Percentiles rank a stretch among this genome's conserved stretches.
These are phyloP conservation scores for Drosophila demipolita DNA, from an alignment of 2,888 invertebrate species.

Conservation along the genomic window DNA sequence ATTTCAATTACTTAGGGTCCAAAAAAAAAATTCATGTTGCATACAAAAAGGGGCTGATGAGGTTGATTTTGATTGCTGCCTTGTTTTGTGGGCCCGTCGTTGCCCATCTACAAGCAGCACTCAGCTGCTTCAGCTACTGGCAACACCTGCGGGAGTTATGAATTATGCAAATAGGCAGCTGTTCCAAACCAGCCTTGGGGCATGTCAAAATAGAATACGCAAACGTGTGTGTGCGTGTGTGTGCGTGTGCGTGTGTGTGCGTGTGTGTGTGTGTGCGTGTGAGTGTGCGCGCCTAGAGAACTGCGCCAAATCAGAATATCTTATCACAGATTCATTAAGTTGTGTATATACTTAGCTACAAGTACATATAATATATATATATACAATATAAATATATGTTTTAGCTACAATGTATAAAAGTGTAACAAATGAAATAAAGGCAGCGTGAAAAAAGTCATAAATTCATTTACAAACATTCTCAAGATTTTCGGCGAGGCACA, in stretches of 20 bases:
- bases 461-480: slow-evolving; percentile 72
- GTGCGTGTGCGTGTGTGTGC: neutral
- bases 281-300: slow-evolving; percentile 29
- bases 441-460: slow-evolving; percentile 67
- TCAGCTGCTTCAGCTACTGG: neutral
- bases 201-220: slow-evolving; percentile 47
- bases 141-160: slow-evolving; percentile 71
- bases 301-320: slow-evolving; percentile 34
- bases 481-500: slow-evolving; percentile 43
- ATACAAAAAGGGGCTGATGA: slow-evolving; percentile 66
- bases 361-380: slow-evolving; percentile 26
- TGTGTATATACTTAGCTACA: slow-evolving; percentile 11
- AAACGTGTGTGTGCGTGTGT: neutral
- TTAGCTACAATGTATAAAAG: slow-evolving; percentile 37
- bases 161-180: slow-evolving; percentile 68
- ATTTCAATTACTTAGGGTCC: slow-evolving; percentile 39
- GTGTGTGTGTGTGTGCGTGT: neutral
- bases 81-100: slow-evolving; percentile 28
- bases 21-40: slow-evolving; percentile 58
- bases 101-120: neutral
- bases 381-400: neutral
- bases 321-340: slow-evolving; percentile 48
- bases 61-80: slow-evolving; percentile 63
- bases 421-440: slow-evolving; percentile 44
- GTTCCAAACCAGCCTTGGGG: slow-evolving; percentile 36